Conservation (phyloP, 2,797 vertebrate genomes). For the Tiaroga cobitis region DNA sequence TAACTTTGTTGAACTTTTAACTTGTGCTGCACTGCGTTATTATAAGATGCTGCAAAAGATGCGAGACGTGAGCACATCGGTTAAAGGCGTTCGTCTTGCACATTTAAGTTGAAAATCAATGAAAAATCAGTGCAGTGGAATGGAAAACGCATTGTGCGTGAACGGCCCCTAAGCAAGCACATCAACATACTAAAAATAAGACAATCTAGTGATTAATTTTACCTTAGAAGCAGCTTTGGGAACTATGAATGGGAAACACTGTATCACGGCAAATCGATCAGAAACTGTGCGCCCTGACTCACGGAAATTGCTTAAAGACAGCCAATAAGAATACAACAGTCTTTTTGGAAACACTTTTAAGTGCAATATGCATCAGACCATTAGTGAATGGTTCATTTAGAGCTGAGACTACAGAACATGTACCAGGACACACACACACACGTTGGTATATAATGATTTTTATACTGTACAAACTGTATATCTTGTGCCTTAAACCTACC, state of each 20-base stretch:
- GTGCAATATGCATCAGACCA: slow-evolving; percentile 10
- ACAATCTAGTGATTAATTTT: slow-evolving; percentile 6
- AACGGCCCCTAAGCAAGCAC: neutral
- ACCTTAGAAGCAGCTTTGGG: neutral
- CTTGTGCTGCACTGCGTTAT: neutral
- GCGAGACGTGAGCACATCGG: neutral
- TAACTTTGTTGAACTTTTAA: neutral
- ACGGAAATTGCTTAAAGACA: neutral
- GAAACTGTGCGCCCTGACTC: neutral
- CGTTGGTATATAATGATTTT: no score
- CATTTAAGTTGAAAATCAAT: neutral
- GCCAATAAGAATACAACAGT: neutral
- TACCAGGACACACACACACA: neutral
- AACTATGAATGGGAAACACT: neutral
- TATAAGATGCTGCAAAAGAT: neutral
- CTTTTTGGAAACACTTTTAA: neutral
- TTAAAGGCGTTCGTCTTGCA: neutral
- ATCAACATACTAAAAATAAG: neutral
- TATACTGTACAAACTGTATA: neutral
- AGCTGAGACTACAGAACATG: slow-evolving; percentile 4
- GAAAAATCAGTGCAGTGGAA: neutral
- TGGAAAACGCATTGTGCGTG: neutral
- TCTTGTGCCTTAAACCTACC: neutral
- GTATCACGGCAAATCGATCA: neutral
- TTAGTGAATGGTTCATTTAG: neutral